phyloP scores from a whole-genome alignment of 1,140 invertebrate genomes.

The Calliphora vicina region DNA sequence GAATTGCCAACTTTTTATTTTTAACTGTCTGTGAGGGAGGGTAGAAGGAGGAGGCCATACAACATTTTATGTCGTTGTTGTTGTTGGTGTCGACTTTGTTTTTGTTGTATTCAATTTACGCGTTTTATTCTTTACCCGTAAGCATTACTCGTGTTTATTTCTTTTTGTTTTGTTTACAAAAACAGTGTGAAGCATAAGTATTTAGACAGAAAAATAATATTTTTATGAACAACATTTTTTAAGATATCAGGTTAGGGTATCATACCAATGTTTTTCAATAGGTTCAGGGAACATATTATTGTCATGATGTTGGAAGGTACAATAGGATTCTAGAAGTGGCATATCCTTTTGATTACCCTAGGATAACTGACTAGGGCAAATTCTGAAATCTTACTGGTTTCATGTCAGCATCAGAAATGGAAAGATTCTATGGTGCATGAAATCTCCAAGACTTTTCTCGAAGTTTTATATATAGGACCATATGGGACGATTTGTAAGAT shows the following conservation, averaged over 20 bases:
- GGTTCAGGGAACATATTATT: too few species aligned
- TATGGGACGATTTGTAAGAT: too few species aligned
- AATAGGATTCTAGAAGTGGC: too few species aligned
- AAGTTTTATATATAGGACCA: too few species aligned
- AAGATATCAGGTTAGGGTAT: neutral
- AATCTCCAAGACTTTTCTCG: too few species aligned
- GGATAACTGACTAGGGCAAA: too few species aligned
- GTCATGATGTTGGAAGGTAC: too few species aligned
- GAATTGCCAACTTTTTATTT: constrained; percentile 41
- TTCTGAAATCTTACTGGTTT: too few species aligned
- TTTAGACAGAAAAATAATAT: neutral
- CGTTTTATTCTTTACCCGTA: neutral
- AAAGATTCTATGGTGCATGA: too few species aligned
- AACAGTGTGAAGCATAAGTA: neutral
- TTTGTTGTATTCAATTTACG: constrained; percentile 8
- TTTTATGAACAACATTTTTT: neutral
- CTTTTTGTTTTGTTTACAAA: neutral
- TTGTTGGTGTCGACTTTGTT: neutral
- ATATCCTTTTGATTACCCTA: too few species aligned
- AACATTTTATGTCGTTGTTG: neutral
- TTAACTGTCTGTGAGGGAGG: neutral
- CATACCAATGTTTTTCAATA: too few species aligned
- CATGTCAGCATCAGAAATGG: too few species aligned
- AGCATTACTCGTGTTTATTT: constrained; percentile 7
- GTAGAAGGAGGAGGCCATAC: neutral